A percentile compares a stretch with the other conserved stretches of the same genome.
These are phyloP conservation scores for Dolichotis patagonum DNA, from an alignment of 2,113 vertebrate genomes.

Conservation along the genomic window DNA sequence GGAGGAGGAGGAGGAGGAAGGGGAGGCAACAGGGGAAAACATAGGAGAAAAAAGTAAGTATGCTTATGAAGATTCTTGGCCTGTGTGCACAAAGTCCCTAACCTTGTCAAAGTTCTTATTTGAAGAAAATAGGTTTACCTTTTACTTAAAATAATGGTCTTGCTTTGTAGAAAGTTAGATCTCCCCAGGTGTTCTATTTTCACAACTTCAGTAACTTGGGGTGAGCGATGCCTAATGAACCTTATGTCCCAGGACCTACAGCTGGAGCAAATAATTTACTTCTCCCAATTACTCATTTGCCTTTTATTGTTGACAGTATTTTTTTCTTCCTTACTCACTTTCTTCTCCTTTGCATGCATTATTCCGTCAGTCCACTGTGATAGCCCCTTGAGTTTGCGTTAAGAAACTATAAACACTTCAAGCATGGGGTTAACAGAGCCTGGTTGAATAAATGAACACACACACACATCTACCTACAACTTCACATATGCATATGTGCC, in stretches of 20 bases:
- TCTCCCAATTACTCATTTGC: conserved; percentile 29
- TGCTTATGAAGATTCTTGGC: conserved; percentile 73
- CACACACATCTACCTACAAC: too few relatives aligned
- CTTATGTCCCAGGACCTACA: not conserved
- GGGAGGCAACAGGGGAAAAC: conserved; percentile 87
- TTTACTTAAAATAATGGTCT: conserved; percentile 64
- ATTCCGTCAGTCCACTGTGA: conserved; percentile 29
- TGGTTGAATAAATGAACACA: conserved; percentile 24
- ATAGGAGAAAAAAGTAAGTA: conserved; percentile 90
- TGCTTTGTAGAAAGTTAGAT: conserved; percentile 56
- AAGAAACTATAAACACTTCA: conserved; percentile 59
- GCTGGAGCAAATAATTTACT: conserved; percentile 50
- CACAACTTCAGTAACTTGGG: conserved; percentile 32
- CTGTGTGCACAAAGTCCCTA: conserved; percentile 65
- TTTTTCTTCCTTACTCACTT: conserved; percentile 60
- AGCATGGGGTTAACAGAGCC: conserved; percentile 36
- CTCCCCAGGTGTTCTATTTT: conserved; percentile 60
- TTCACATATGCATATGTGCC: not conserved
- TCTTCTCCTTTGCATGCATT: not conserved
- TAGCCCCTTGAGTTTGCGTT: conserved; percentile 23
- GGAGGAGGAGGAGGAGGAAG: conserved; percentile 87
- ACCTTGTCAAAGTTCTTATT: conserved; percentile 78
- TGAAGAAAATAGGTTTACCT: conserved; percentile 53
- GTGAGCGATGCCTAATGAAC: conserved; percentile 59
- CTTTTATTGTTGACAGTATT: conserved; percentile 65